These are phyloP conservation scores for Danionella cerebrum DNA, from an alignment of 2,113 vertebrate species.

Conservation along the genomic window DNA sequence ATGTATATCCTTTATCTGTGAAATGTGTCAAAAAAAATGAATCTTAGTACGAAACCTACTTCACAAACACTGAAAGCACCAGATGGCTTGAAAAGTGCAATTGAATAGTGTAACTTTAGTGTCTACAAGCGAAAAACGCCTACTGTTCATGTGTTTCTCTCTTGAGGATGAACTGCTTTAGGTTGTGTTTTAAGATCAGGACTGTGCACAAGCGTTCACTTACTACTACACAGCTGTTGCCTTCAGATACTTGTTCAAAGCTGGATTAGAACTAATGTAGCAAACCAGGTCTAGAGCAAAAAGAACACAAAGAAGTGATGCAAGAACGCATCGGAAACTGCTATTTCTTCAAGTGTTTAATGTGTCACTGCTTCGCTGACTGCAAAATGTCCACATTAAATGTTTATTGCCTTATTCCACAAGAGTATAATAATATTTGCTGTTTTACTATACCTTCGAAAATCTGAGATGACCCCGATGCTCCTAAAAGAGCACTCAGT, in stretches of 20 bases:
- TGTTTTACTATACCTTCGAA: not conserved
- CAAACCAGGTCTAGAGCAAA: no score
- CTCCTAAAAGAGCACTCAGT: no score
- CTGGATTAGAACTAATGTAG: not conserved
- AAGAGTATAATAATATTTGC: not conserved
- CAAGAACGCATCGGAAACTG: no score
- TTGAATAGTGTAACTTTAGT: not conserved
- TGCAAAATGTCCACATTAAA: not conserved
- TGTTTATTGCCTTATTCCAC: not conserved
- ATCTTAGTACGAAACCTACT: not conserved
- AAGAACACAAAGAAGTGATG: no score
- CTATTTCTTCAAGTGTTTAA: not conserved
- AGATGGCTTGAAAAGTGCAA: not conserved
- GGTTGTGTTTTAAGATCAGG: not conserved
- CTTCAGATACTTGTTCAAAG: not conserved
- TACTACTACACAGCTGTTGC: not conserved
- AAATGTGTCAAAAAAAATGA: not conserved
- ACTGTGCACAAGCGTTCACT: not conserved
- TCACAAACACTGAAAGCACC: not conserved
- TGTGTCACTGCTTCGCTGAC: not conserved
- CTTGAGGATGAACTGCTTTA: not conserved
- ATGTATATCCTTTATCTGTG: not conserved
- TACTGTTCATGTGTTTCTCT: no score
- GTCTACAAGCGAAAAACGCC: not conserved
- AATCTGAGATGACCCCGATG: no score